Conservation (phyloP, 2,797 vertebrate species). For the Acrocephalus scirpaceus region DNA sequence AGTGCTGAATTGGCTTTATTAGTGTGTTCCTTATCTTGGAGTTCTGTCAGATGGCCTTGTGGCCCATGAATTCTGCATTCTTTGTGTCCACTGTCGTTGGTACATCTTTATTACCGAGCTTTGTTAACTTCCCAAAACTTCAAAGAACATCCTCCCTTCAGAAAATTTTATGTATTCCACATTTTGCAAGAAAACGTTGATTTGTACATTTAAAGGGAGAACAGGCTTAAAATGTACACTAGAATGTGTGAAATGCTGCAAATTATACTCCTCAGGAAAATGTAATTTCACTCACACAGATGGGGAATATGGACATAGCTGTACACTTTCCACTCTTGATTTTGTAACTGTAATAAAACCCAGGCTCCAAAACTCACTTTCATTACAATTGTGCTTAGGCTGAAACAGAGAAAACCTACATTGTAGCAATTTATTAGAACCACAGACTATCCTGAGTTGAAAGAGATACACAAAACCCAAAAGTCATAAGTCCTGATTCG, state of each 20-base stretch:
- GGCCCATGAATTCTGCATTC: neutral
- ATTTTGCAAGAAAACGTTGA: neutral
- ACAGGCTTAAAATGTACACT: neutral
- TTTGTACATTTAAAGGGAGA: neutral
- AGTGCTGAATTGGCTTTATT: neutral
- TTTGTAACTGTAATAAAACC: neutral
- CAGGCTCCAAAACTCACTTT: neutral
- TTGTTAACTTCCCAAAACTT: neutral
- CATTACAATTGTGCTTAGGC: rapidly evolving
- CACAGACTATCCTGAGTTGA: neutral
- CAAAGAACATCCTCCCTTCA: neutral
- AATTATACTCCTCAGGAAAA: neutral
- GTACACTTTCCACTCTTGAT: neutral
- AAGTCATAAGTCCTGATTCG: neutral
- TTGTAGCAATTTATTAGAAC: neutral
- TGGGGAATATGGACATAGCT: neutral
- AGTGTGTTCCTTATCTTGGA: neutral
- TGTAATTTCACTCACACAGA: neutral
- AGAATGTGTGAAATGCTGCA: neutral
- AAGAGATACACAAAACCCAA: neutral
- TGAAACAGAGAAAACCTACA: neutral
- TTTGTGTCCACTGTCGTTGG: neutral
- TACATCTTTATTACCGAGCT: neutral
- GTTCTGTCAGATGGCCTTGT: neutral
- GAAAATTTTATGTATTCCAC: neutral